A percentile compares a stretch with the other conserved stretches of the same genome.
Conservation (phyloP, 2,113 vertebrate genomes). For the Chunga burmeisteri region DNA sequence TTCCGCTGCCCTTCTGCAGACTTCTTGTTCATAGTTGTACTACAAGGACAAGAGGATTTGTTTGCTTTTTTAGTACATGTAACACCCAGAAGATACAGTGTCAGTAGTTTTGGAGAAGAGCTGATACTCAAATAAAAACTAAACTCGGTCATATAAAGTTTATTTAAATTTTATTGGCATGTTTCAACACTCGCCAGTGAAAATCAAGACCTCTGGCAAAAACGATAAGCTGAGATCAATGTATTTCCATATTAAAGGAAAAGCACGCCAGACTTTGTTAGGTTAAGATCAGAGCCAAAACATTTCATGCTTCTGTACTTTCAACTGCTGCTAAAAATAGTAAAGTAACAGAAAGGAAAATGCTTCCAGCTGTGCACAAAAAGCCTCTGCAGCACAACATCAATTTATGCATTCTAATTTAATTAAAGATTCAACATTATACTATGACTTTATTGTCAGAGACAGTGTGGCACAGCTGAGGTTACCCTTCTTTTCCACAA, state of each 20-base stretch:
- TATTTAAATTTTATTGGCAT: neutral
- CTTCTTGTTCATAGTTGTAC: neutral
- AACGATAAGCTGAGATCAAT: neutral
- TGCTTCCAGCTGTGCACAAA: constrained; percentile 39
- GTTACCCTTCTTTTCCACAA: constrained; percentile 1
- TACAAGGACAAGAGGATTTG: neutral
- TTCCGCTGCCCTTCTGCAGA: neutral
- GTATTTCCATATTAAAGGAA: neutral
- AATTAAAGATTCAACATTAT: constrained; percentile 48
- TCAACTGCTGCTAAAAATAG: constrained; percentile 61
- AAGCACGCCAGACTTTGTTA: constrained; percentile 8
- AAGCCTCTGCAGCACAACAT: constrained; percentile 55
- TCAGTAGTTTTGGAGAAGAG: neutral
- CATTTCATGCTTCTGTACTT: constrained; percentile 43
- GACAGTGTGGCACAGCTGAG: constrained; percentile 5
- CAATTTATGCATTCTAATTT: constrained; percentile 44
- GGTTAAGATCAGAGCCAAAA: constrained; percentile 45
- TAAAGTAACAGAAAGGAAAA: constrained; percentile 36
- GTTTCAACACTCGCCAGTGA: neutral
- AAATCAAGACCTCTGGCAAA: constrained; percentile 4
- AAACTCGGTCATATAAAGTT: neutral
- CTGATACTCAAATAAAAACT: neutral
- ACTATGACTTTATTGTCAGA: constrained; percentile 5
- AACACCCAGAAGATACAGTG: neutral
- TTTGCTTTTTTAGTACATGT: neutral